Conservation (phyloP, 2,888 invertebrate species). For the Plebejus argus region DNA sequence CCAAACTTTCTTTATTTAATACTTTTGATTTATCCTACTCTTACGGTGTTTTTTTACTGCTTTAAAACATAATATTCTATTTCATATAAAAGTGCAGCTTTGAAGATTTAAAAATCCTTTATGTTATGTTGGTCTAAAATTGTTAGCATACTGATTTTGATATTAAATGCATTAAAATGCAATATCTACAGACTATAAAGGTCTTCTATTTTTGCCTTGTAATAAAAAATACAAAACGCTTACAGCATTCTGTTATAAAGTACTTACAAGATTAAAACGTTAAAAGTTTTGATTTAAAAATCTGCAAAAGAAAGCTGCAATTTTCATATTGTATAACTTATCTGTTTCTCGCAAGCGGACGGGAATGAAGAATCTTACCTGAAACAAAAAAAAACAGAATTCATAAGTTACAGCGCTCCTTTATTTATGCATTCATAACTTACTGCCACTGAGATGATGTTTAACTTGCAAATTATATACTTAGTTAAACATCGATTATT, state of each 20-base stretch:
- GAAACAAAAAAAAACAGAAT: slow-evolving; percentile 22
- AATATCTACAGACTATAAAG: not conserved
- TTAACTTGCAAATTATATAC: not conserved
- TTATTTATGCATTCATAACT: slow-evolving; percentile 19
- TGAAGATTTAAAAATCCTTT: no score
- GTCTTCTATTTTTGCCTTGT: not conserved
- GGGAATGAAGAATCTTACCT: slow-evolving; percentile 25
- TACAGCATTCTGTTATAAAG: not conserved
- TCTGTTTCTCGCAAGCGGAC: slow-evolving; percentile 1
- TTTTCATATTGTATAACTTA: slow-evolving; percentile 11
- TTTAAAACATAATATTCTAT: no score
- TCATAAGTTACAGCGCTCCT: slow-evolving; percentile 8
- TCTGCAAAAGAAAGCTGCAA: not conserved
- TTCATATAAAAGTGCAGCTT: no score
- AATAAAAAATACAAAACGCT: not conserved
- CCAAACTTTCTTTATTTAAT: no score
- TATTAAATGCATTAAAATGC: no score
- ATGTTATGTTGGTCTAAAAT: no score
- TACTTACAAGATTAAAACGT: slow-evolving; percentile 9
- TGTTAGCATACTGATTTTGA: no score
- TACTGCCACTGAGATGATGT: not conserved
- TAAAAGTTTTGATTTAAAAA: slow-evolving; percentile 9
- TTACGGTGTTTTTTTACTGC: not conserved
- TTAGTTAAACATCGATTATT: not conserved
- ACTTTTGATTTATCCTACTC: not conserved